Conservation (phyloP, 2,113 vertebrate species). For the Thinocorus orbignyianus region DNA sequence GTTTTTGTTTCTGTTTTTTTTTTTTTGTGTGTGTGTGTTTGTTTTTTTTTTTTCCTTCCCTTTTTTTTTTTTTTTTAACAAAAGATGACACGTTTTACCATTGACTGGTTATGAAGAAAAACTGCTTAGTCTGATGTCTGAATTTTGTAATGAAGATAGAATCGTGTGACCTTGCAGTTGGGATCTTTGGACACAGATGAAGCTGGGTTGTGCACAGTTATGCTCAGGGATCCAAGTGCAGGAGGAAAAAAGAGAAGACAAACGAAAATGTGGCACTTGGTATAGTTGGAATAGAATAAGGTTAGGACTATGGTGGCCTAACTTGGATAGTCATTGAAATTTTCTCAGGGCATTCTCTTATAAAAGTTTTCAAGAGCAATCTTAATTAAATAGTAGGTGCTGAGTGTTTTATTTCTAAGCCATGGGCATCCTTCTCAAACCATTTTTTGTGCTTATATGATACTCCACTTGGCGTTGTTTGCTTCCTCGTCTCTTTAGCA, state of each 20-base stretch:
- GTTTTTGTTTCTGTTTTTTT: background rate
- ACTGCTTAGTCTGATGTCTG: background rate
- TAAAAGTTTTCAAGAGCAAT: background rate
- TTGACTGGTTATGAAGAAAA: background rate
- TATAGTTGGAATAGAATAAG: background rate
- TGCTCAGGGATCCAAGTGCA: no score
- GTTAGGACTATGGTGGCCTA: background rate
- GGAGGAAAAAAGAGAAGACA: background rate
- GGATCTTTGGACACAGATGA: background rate
- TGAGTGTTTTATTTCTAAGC: background rate
- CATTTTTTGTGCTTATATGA: background rate
- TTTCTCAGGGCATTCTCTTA: rapidly evolving
- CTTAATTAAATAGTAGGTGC: background rate
- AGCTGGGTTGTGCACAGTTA: background rate
- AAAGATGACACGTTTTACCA: background rate
- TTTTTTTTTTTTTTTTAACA: background rate
- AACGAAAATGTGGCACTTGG: background rate
- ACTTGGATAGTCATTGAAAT: background rate
- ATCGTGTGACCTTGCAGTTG: background rate
- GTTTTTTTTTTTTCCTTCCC: background rate
- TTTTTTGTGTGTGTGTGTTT: no score
- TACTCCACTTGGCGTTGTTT: background rate
- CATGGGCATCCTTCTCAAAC: background rate
- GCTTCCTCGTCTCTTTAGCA: background rate
- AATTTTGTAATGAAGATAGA: background rate